Percentiles rank a stretch among this genome's conserved stretches.
phyloP scores from a whole-genome alignment of 2,797 vertebrate species.

The Rhadinocentrus ornatus region DNA sequence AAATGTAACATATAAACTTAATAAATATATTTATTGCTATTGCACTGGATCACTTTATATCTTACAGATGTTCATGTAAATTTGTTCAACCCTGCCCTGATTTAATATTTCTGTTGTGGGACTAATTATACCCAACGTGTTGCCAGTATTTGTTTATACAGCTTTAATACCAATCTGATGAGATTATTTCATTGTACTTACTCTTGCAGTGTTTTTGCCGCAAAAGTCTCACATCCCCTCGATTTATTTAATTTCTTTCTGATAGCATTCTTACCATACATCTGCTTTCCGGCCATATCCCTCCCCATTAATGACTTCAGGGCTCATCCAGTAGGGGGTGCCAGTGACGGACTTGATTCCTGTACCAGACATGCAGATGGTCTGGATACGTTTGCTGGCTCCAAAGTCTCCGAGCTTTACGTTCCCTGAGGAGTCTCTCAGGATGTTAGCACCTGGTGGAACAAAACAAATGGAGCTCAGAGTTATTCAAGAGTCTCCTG shows the following conservation, averaged over 20 bases:
- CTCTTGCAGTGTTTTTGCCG: background rate
- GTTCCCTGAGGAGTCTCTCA: slow-evolving; percentile 92
- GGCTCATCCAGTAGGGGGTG: slow-evolving; percentile 97
- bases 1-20: background rate
- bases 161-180: background rate
- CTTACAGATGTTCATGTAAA: background rate
- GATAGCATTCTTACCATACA: slow-evolving; percentile 85
- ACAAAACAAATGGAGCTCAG: slow-evolving; percentile 39
- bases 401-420: slow-evolving; percentile 96
- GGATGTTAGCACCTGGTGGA: slow-evolving; percentile 90
- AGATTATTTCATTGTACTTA: slow-evolving; percentile 22
- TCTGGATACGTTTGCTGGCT: slow-evolving; percentile 94
- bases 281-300: slow-evolving; percentile 94
- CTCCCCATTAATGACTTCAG: slow-evolving; percentile 93
- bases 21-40: background rate
- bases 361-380: slow-evolving; percentile 94
- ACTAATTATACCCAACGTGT: background rate
- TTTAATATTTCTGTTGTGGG: background rate
- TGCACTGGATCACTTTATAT: background rate
- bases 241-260: slow-evolving; percentile 16
- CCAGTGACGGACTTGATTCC: slow-evolving; percentile 94
- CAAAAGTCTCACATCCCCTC: slow-evolving; percentile 5
- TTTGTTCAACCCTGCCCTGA: background rate
- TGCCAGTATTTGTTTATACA: background rate
- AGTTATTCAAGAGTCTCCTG: slow-evolving; percentile 40